phyloP scores from a whole-genome alignment of 2,797 vertebrate genomes.

The Orientallactaga sibirica region DNA sequence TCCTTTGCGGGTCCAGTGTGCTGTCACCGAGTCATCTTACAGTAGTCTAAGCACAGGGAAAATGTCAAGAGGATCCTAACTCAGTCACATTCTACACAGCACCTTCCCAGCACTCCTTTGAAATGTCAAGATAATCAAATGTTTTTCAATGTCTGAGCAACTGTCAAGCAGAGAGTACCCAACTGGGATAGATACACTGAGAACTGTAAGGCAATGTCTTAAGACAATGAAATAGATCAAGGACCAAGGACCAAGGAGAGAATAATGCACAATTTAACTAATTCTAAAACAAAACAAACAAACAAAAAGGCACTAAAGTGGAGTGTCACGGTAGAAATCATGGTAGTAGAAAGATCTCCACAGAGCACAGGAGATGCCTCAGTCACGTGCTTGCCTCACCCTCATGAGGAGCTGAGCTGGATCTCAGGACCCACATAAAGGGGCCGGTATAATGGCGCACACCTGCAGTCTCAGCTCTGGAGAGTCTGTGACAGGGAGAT shows the following conservation, averaged over 20 bases:
- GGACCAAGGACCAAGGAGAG: not conserved
- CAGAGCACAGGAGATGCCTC: no score
- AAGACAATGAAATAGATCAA: not conserved
- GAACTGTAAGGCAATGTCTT: not conserved
- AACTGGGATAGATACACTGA: no score
- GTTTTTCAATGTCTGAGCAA: not conserved
- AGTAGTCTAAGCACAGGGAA: not conserved
- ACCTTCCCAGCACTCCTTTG: not conserved
- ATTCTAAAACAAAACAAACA: not conserved
- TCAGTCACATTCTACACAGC: not conserved
- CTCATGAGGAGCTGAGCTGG: no score
- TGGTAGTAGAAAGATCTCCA: not conserved
- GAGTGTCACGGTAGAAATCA: no score
- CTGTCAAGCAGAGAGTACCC: accelerated
- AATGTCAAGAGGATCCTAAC: not conserved
- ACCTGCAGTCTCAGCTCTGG: no score
- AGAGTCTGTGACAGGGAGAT: no score
- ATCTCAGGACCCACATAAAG: no score
- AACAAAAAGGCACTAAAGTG: not conserved
- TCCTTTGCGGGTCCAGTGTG: no score
- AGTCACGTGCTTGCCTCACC: no score
- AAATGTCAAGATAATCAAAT: not conserved
- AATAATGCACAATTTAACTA: not conserved
- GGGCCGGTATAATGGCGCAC: no score
- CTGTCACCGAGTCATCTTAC: no score